Evolutionary conservation across 2,888 invertebrate genomes (phyloP), one percentile per base, ranked within the genome.

Genomic region (Tipula lateralis): DNA sequence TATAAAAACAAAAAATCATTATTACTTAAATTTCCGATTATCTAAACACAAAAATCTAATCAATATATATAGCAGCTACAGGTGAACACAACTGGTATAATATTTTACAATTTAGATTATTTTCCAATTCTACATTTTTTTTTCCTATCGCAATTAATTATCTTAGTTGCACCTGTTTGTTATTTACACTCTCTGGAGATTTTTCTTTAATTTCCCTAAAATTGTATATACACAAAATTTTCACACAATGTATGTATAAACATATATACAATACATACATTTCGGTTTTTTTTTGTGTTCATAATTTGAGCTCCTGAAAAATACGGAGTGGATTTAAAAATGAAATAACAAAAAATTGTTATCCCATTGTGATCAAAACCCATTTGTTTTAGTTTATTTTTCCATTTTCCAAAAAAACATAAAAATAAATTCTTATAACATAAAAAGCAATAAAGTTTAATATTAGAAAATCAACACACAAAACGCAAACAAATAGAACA

Each of bases 81-180:
- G 66, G 66, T 66, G 66, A 66, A 66, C 66, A 24, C 66, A 66
- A 9, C 24, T 24, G 66, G 66, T 66, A 32, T 32, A 50, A 66
- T 66, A 24, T 66, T 66, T 66, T 66, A 19, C 66, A 66, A 19
- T 24, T 19, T 66, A 24, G 24, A 66, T 66, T 66, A 66, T 24
- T 66, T 66, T 66, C 24, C 66, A 66, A 66, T 66, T 66, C 24
- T 6, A 66, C 24, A 66, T 9, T 13, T 50, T 50, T 50, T 16
- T 7, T 66, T 66, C 24, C 24, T 66, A 19, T 24, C 66, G 9
- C 66, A 66, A 66, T 66, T 66, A 66, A 66, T 66, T 66, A 66
- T 66, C 66, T 66, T 66, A 66, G 66, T 66, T 66, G 66, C 66
- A 66, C 66, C 66, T 66, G 66, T 66, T 66, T 66, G 66, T 24